These are phyloP conservation scores for Copsychus sechellarum DNA, from an alignment of 2,113 vertebrate genomes.

Conservation along the genomic window DNA sequence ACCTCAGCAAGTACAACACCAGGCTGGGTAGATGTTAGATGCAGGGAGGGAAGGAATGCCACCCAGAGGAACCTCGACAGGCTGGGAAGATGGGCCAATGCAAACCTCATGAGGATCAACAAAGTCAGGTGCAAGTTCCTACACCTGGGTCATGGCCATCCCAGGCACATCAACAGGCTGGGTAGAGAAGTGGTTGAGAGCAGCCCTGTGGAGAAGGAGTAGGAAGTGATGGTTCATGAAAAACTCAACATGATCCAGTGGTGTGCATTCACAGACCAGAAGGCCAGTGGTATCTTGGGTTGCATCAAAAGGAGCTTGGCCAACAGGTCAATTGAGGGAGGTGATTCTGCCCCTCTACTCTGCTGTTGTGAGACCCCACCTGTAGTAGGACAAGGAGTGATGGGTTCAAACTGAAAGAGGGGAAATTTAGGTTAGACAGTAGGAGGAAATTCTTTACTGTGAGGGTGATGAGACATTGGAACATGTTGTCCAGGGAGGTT, in stretches of 20 bases:
- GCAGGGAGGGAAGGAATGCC: not conserved
- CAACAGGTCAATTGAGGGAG: too few relatives aligned
- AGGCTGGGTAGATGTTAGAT: not conserved
- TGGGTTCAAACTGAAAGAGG: not conserved
- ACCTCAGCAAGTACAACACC: not conserved
- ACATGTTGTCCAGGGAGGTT: not conserved
- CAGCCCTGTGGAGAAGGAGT: not conserved
- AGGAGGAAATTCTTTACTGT: not conserved
- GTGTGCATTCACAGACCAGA: not conserved
- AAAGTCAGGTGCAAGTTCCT: not conserved
- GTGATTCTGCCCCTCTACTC: not conserved
- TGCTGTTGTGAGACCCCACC: not conserved
- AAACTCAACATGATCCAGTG: not conserved
- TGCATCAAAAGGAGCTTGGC: not conserved
- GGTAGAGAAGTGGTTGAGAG: not conserved
- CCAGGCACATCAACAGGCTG: not conserved
- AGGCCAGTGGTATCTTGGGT: not conserved
- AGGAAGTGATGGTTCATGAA: not conserved
- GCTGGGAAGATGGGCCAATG: not conserved
- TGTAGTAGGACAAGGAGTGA: not conserved
- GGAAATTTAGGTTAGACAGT: not conserved
- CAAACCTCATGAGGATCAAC: not conserved
- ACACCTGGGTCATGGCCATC: fast-evolving
- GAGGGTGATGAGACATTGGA: not conserved
- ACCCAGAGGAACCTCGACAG: not conserved